Percentiles rank a stretch among this genome's conserved stretches.
phyloP scores from a whole-genome alignment of 2,888 invertebrate genomes.

The Calliopum simillimum region DNA sequence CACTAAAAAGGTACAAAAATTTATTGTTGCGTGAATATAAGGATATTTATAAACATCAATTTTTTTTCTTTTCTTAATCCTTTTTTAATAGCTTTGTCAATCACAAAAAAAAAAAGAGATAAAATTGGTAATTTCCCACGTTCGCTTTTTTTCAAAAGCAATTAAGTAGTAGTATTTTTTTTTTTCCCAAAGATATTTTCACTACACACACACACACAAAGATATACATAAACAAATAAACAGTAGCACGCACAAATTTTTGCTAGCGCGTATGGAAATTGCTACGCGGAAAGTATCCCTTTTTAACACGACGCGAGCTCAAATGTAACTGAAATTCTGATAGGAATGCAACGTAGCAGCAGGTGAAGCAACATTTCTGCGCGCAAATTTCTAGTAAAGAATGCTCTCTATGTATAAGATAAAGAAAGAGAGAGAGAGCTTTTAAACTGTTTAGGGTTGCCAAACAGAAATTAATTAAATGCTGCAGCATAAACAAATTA shows the following conservation, averaged over 20 bases:
- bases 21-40: not conserved
- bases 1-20: not conserved
- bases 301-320: not conserved
- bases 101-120: no score
- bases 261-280: not conserved
- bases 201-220: not conserved
- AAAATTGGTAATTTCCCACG: not conserved
- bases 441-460: not conserved
- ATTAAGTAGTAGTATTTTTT: not conserved
- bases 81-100: not conserved
- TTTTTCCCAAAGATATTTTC: conserved; percentile 2
- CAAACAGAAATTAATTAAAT: no score
- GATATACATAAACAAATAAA: not conserved
- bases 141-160: not conserved
- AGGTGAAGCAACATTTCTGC: not conserved
- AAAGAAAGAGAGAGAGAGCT: not conserved
- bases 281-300: not conserved
- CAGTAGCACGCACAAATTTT: not conserved
- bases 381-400: not conserved
- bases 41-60: not conserved
- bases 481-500: no score
- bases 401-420: no score
- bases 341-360: not conserved
- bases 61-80: not conserved
- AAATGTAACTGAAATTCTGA: not conserved